These are phyloP conservation scores for Rana temporaria DNA, from an alignment of 2,113 vertebrate genomes.

Conservation along the genomic window DNA sequence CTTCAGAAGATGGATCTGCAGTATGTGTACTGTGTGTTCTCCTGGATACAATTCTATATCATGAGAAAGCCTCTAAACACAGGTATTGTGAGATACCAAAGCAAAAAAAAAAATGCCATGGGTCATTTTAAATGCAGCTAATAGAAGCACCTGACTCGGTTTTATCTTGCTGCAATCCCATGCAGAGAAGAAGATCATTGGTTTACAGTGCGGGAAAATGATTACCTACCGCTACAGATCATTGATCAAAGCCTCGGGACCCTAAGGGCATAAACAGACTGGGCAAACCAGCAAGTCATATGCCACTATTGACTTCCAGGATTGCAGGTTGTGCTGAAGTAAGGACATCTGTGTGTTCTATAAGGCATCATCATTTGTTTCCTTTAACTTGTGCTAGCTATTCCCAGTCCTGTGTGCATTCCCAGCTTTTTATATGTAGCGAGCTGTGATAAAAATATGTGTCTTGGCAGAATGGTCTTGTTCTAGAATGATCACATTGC, in stretches of 20 bases:
- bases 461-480: background rate
- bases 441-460: background rate
- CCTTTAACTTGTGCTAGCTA: background rate
- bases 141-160: too few species aligned
- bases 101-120: too few species aligned
- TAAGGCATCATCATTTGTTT: conserved; percentile 9
- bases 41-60: too few species aligned
- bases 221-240: background rate
- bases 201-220: background rate
- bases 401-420: background rate
- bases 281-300: background rate
- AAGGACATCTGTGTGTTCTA: background rate
- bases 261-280: background rate
- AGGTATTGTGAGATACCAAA: too few species aligned
- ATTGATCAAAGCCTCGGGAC: background rate
- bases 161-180: too few species aligned
- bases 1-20: too few species aligned
- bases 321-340: background rate
- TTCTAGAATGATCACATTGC: background rate
- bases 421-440: background rate
- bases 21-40: too few species aligned
- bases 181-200: background rate
- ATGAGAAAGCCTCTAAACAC: too few species aligned
- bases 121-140: too few species aligned
- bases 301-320: conserved; percentile 11